Base-by-base conservation (phyloP, 2,888 invertebrate species). In the Standfussiana lucernea region DNA sequence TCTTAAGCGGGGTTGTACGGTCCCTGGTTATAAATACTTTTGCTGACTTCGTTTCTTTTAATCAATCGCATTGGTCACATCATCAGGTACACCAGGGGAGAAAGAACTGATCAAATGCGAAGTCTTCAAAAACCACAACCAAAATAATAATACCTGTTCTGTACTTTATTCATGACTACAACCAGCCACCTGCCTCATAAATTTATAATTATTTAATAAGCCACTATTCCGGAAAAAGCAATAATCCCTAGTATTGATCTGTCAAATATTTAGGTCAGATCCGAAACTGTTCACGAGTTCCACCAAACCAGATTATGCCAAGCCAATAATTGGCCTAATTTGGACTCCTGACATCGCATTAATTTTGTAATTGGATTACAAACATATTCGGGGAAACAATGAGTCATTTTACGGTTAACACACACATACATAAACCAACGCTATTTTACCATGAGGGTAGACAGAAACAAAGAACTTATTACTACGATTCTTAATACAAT, bases 301-400 rank as follows among this genome's bases (percentile, higher is more conserved):
- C 69, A 75, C 76, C 68, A 86, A 88, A 89, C 72, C 74, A 76
- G 86, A 90, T 90, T 89, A 89, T 73, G 74, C 21, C 37, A 64
- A 76, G 66, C 83, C 79, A 69, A 88, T 90, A 88, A 90, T 86
- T 86, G 89, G 70, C 78, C 88, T 84, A 83, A 86, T 89, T 89
- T 77, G 56, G 28, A 61, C 74, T 75, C 78, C 71, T 82, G 78
- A 77, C 75, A 81, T 47, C 53, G 71, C 67, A 75, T 53, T 87
- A 82, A 76, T 75, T 71, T 67, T 37, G 65, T 80, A 75, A 85
- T 86, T 75, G 68, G 35, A 80, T 86, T 79, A 59, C 24, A 32
- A 62, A 73, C 53, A 50, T 59, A 75, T 75, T 32, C 28, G 13
- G 4, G 4, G 10, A 47, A 79, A 72, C 72, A 78, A 82, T 71